Evolutionary conservation across 2,797 vertebrate species (phyloP).

Genomic region (Siniperca undulata): DNA sequence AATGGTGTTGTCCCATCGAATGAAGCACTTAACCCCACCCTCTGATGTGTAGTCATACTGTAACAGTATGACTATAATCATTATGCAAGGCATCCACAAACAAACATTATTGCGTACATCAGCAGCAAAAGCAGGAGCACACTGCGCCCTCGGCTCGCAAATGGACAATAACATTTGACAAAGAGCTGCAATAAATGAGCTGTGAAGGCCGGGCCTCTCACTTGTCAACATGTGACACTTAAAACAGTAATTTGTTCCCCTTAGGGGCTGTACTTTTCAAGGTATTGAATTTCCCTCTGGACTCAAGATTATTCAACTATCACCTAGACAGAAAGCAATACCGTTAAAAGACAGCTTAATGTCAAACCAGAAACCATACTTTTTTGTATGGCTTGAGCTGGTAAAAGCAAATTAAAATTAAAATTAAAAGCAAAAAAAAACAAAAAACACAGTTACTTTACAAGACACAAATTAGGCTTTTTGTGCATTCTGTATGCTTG

Average conservation of each 20-base stretch:
- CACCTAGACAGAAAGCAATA: constrained; percentile 51
- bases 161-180: constrained; percentile 68
- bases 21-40: constrained; percentile 44
- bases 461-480: constrained; percentile 18
- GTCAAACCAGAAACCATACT: constrained; percentile 8
- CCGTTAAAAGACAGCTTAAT: constrained; percentile 42
- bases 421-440: too few relatives aligned
- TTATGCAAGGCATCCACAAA: constrained; percentile 45
- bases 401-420: constrained; percentile 16
- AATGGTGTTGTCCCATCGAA: constrained; percentile 46
- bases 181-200: constrained; percentile 79
- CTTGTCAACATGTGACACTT: constrained; percentile 82
- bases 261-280: constrained; percentile 55
- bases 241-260: constrained; percentile 73
- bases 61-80: constrained; percentile 30
- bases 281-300: constrained; percentile 72
- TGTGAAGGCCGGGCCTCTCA: constrained; percentile 77
- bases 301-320: constrained; percentile 55
- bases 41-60: constrained; percentile 14
- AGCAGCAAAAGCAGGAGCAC: constrained; percentile 17
- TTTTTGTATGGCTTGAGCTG: background rate
- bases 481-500: background rate
- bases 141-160: constrained; percentile 28
- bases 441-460: background rate
- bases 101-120: constrained; percentile 22